Conservation (phyloP, 2,113 vertebrate genomes). For the Ia io region DNA sequence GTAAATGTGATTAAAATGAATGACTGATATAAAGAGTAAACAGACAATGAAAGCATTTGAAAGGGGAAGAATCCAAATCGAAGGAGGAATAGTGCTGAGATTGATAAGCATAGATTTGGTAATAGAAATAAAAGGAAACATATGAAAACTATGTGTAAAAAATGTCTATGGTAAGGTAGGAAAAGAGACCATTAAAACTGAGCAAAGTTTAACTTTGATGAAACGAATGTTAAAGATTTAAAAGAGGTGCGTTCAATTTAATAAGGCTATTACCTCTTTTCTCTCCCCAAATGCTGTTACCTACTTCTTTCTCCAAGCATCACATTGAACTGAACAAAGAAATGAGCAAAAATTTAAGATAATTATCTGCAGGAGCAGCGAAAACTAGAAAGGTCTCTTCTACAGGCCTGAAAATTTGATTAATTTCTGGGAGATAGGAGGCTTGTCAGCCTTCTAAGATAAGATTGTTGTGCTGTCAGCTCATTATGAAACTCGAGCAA, state of each 20-base stretch:
- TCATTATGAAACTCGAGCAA: neutral
- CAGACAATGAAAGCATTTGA: neutral
- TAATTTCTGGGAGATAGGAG: conserved; percentile 7
- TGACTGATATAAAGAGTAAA: neutral
- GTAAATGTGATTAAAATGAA: neutral
- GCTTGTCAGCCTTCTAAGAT: neutral
- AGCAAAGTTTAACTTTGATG: neutral
- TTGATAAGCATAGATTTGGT: neutral
- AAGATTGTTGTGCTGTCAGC: neutral
- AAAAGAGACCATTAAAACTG: neutral
- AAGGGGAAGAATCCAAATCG: neutral
- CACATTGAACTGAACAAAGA: neutral
- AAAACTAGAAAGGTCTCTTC: neutral
- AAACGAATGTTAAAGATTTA: neutral
- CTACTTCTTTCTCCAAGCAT: neutral
- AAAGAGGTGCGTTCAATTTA: neutral
- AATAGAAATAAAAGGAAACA: neutral
- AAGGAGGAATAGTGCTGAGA: neutral
- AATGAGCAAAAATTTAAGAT: conserved; percentile 18
- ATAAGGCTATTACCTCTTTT: neutral
- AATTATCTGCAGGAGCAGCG: neutral
- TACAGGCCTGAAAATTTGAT: neutral
- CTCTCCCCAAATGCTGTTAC: neutral
- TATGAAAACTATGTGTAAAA: neutral
- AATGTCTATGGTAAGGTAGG: neutral